A percentile compares a stretch with the other conserved stretches of the same genome.
These are phyloP conservation scores for Vulpes ferrilata DNA, from an alignment of 2,113 vertebrate genomes.

Conservation along the genomic window DNA sequence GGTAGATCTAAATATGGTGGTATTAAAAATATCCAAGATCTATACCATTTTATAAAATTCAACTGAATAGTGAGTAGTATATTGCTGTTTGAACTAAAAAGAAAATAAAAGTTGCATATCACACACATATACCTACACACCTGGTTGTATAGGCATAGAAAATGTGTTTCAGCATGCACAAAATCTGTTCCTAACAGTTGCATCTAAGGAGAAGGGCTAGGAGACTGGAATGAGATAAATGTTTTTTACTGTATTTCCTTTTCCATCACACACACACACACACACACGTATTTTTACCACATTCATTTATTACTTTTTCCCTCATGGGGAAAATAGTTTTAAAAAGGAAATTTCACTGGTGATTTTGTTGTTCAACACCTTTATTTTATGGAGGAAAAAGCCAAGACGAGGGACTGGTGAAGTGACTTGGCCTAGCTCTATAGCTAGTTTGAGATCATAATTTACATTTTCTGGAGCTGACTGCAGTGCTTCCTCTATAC, in stretches of 20 bases:
- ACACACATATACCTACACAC: background rate
- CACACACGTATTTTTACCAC: background rate
- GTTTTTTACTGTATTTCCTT: background rate
- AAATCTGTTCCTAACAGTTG: background rate
- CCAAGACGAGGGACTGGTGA: background rate
- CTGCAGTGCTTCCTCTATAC: background rate
- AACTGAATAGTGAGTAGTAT: background rate
- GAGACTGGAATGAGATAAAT: background rate
- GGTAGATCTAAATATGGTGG: background rate
- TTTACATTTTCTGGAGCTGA: background rate
- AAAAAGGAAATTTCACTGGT: background rate
- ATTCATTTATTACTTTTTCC: background rate
- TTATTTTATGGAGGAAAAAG: background rate
- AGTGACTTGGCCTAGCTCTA: background rate
- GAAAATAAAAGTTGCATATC: background rate
- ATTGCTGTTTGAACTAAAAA: conserved; percentile 5
- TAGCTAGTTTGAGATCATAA: background rate
- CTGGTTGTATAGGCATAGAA: background rate
- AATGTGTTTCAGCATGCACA: background rate
- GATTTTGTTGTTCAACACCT: background rate
- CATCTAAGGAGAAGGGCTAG: background rate
- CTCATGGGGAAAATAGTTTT: background rate
- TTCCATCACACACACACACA: background rate
- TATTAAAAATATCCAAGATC: background rate
- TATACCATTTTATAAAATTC: background rate